A percentile compares a stretch with the other conserved stretches of the same genome.
These are phyloP conservation scores for Opisthograptis luteolata DNA, from an alignment of 2,888 invertebrate species.

Conservation along the genomic window DNA sequence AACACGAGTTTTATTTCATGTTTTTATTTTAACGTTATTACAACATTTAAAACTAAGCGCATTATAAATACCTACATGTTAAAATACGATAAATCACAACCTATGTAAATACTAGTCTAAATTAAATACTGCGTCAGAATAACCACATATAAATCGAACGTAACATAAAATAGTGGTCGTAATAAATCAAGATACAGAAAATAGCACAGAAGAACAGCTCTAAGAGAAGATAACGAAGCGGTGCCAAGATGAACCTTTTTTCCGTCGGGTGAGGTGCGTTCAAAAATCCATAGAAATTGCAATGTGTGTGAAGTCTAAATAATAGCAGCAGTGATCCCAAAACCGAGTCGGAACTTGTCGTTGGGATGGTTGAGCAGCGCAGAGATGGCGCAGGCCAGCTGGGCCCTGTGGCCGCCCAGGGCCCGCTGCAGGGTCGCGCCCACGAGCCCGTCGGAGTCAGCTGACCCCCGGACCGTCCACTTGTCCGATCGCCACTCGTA, in stretches of 20 bases:
- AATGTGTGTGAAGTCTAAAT: no score
- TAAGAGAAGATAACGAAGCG: not conserved
- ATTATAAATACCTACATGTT: slow-evolving; percentile 4
- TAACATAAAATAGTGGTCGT: slow-evolving; percentile 6
- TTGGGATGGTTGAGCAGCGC: slow-evolving; percentile 80
- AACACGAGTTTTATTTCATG: not conserved
- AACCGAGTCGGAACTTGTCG: slow-evolving; percentile 76
- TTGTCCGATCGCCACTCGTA: slow-evolving; percentile 72
- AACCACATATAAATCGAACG: slow-evolving; percentile 16
- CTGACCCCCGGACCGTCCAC: slow-evolving; percentile 73
- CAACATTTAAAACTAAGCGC: slow-evolving; percentile 10
- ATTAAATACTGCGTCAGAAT: slow-evolving; percentile 22
- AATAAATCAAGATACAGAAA: slow-evolving; percentile 1
- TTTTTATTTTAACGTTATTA: slow-evolving; percentile 14
- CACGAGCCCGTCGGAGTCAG: slow-evolving; percentile 76
- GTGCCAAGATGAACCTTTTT: not conserved
- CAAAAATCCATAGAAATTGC: no score
- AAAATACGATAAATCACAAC: slow-evolving; percentile 11
- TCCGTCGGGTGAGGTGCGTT: no score
- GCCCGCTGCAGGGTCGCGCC: slow-evolving; percentile 72
- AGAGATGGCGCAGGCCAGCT: slow-evolving; percentile 71
- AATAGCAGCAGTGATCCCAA: slow-evolving; percentile 70
- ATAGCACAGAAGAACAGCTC: not conserved
- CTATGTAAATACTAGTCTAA: slow-evolving; percentile 25
- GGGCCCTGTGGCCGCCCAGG: slow-evolving; percentile 65